These are phyloP conservation scores for Brachirus orientalis DNA, from an alignment of 2,113 vertebrate species.

Conservation along the genomic window DNA sequence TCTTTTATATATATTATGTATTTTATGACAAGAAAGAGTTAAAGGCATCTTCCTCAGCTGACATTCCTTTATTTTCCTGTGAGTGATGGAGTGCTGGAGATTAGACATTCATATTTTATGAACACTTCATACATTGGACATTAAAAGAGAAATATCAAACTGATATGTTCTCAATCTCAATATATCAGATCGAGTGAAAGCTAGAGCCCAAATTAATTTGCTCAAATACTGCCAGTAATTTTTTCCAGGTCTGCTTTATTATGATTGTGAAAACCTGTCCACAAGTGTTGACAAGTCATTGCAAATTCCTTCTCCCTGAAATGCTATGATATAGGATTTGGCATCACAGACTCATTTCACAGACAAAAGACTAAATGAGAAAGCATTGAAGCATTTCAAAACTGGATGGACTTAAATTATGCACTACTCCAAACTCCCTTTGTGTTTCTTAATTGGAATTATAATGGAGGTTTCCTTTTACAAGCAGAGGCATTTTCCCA, in stretches of 20 bases:
- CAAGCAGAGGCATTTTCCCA: constrained; percentile 70
- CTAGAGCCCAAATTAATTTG: constrained; percentile 44
- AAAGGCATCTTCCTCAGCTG: neutral
- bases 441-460: constrained; percentile 82
- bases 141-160: constrained; percentile 18
- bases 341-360: constrained; percentile 61
- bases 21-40: neutral
- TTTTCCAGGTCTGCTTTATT: constrained; percentile 41
- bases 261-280: constrained; percentile 42
- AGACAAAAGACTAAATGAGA: constrained; percentile 74
- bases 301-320: constrained; percentile 56
- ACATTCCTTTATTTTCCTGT: constrained; percentile 9
- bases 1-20: no score
- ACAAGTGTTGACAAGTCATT: constrained; percentile 67
- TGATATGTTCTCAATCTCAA: constrained; percentile 2
- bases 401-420: constrained; percentile 80
- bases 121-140: constrained; percentile 17
- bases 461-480: constrained; percentile 75
- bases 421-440: constrained; percentile 72
- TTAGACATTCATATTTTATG: constrained; percentile 23
- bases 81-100: constrained; percentile 5
- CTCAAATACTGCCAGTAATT: constrained; percentile 35
- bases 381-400: constrained; percentile 76
- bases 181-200: constrained; percentile 22
- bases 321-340: constrained; percentile 70